Base-by-base conservation (phyloP, 2,888 invertebrate genomes). In the Eledona agricola region DNA sequence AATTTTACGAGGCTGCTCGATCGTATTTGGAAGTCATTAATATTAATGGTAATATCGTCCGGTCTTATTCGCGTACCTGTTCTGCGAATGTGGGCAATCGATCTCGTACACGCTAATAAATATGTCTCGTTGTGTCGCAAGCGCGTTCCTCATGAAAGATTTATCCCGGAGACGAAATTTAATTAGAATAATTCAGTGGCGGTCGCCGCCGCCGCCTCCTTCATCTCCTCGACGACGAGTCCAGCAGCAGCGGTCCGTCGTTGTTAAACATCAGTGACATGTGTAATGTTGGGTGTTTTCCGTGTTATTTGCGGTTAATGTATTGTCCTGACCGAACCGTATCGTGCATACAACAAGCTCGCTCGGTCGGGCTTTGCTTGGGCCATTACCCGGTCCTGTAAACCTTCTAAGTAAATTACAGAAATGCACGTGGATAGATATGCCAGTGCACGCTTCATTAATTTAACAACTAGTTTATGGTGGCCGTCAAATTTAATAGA, bases 1-100 rank as follows among this genome's bases (percentile, higher is more conserved):
- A 72, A 69, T 72, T 72, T 73, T 72, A 73, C 64, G 72, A 66
- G 62, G 55, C 59, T 62, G 59, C 54, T 38, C 55, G 54, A 55
- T 61, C 63, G 57, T 63, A 64, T 64, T 63, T 63, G 64, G 65
- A 60, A 62, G 57, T 57, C 60, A 62, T 57, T 58, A 59, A 57
- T 59, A 52, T 57, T 57, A 55, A 60, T 60, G 59, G 58, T 63
- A 62, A 64, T 63, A 62, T 35, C 28, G 15, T 4, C 29, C 10
- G 3, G 28, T 35, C 47, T 28, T 37, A 31, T 31, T 17, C 17
- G 23, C 25, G 25, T 47, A 37, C 28, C 28, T 47, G 35, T 47
- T 47, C 22, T 35, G 20, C 15, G 28, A 37, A 37, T 37, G 37
- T 20, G 20, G 29, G 28, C 37, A 37, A 47, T 47, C 35, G 37